phyloP scores from a whole-genome alignment of 1,140 invertebrate genomes.

The Nebria ingens region DNA sequence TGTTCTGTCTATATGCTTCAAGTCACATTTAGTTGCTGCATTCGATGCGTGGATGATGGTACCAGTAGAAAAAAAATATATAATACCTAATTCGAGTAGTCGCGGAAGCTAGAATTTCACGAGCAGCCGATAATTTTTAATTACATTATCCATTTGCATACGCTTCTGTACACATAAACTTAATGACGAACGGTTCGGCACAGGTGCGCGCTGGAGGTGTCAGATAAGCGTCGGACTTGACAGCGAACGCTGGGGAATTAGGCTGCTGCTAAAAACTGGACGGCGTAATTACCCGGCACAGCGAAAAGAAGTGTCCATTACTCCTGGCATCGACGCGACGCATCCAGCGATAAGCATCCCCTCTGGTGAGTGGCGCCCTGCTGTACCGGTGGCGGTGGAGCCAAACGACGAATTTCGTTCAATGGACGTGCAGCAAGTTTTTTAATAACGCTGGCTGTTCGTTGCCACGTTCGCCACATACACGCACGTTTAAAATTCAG shows the following conservation, averaged over 20 bases:
- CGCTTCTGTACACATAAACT: not conserved
- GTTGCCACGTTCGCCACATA: not conserved
- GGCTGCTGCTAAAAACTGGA: not conserved
- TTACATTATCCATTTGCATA: not conserved
- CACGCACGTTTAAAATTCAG: not conserved
- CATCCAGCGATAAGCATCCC: not conserved
- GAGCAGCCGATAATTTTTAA: not conserved
- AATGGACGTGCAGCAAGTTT: too few species aligned
- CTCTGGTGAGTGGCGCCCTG: too few species aligned
- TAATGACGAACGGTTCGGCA: not conserved
- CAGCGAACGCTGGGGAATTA: not conserved
- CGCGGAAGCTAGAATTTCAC: not conserved
- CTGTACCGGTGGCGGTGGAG: too few species aligned
- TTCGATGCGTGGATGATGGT: too few species aligned
- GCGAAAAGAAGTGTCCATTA: not conserved
- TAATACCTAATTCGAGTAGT: too few species aligned
- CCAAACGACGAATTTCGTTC: too few species aligned
- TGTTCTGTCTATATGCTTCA: not conserved
- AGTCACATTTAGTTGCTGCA: too few species aligned
- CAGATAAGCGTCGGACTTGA: not conserved
- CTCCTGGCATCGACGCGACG: not conserved
- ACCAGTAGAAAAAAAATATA: too few species aligned
- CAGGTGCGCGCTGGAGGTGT: not conserved
- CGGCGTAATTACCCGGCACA: not conserved
- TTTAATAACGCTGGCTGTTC: too few species aligned